phyloP scores from a whole-genome alignment of 2,888 invertebrate genomes.

The Lymantria dispar region DNA sequence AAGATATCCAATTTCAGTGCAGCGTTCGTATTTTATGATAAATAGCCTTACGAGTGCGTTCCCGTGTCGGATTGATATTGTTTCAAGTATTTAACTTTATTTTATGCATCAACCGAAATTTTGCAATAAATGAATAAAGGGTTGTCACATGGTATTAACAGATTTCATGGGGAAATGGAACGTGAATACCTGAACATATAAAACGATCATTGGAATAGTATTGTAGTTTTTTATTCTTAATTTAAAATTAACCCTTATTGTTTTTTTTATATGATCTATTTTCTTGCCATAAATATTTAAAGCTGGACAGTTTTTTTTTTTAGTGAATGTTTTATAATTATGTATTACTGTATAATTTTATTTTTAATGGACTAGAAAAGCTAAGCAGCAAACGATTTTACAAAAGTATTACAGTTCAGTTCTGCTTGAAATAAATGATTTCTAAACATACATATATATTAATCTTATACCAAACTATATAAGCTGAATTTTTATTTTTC shows the following conservation, averaged over 20 bases:
- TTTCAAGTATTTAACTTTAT: constrained; percentile 63
- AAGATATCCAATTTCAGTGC: constrained; percentile 55
- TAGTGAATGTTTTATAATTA: too few relatives aligned
- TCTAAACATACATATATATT: too few relatives aligned
- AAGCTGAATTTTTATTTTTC: too few relatives aligned
- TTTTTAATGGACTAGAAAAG: too few relatives aligned
- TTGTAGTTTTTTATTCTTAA: constrained; percentile 10
- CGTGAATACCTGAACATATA: constrained; percentile 4
- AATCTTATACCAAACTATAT: too few relatives aligned
- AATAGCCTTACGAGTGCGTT: constrained; percentile 73
- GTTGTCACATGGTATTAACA: constrained; percentile 43
- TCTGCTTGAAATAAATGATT: too few relatives aligned
- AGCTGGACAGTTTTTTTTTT: too few relatives aligned
- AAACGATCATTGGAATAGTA: background rate
- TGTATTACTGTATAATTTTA: too few relatives aligned
- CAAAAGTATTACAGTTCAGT: too few relatives aligned
- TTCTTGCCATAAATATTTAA: background rate
- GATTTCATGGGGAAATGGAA: constrained; percentile 34
- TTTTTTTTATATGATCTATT: background rate
- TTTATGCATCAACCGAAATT: constrained; percentile 58
- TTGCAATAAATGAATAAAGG: constrained; percentile 53
- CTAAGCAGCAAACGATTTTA: too few relatives aligned
- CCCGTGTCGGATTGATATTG: constrained; percentile 73
- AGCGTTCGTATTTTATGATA: constrained; percentile 70
- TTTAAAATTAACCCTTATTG: constrained; percentile 5